Evolutionary conservation across 2,113 vertebrate species (phyloP).

Genomic region (Grallaria varia): DNA sequence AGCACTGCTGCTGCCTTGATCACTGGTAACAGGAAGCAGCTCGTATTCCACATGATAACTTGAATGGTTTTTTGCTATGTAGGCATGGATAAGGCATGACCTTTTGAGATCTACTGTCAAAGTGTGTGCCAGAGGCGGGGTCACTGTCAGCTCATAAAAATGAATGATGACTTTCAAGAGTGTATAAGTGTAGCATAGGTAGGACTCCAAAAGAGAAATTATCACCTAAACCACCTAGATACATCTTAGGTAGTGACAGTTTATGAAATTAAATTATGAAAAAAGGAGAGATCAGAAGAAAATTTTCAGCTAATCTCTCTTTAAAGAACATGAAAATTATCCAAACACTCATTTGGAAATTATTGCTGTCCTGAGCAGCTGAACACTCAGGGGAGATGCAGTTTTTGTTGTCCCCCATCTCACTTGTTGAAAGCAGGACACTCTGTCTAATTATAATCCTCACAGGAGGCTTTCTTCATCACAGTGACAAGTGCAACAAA

Average conservation of each 20-base stretch:
- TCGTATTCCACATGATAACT: not conserved
- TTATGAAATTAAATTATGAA: not conserved
- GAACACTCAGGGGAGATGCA: not conserved
- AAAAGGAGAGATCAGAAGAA: not conserved
- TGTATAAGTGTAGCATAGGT: not conserved
- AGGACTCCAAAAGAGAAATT: not conserved
- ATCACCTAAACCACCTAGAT: not conserved
- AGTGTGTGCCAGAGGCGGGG: not conserved
- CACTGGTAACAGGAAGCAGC: not conserved
- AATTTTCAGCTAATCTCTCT: not conserved
- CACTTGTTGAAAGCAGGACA: fast-evolving
- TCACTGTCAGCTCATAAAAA: not conserved
- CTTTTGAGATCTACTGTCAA: not conserved
- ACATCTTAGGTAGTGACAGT: not conserved
- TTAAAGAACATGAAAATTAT: not conserved
- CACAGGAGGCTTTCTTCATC: not conserved
- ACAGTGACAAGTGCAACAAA: not conserved
- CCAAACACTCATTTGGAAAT: not conserved
- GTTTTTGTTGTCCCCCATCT: not conserved
- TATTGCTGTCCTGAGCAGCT: not conserved
- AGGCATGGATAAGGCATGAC: not conserved
- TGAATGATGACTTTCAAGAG: not conserved
- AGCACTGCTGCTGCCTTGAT: not conserved
- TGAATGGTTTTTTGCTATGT: not conserved
- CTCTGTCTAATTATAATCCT: not conserved